Base-by-base conservation (phyloP, 2,888 invertebrate species). In the Idaea aversata region DNA sequence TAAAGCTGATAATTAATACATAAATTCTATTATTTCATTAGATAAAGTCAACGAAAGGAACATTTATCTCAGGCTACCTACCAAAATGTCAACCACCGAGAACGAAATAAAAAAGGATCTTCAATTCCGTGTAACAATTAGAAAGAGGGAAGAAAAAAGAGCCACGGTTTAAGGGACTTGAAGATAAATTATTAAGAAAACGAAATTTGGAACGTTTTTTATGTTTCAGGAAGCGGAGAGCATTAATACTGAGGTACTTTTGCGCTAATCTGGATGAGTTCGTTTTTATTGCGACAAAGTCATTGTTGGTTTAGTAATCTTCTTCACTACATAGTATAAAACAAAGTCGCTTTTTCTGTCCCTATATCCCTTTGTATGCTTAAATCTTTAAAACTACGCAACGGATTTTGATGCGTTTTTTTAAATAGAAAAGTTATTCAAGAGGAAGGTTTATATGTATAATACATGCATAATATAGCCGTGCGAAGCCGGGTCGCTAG, bases 131-230 rank as follows among this genome's bases (percentile, higher is more conserved):
- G 85, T 85, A 79, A 85, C 85, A 85, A 85, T 86, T 86, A 87
- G 82, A 80, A 74, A 74, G 73, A 71, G 76, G 69, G 74, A 75
- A 76, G 75, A 80, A 82, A 25, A 85, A 84, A 84, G 77, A 47
- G 47, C 6, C 7, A 78, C 59, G 71, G 69, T 68, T 68, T 68
- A 70, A 79, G 75, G 74, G 77, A 74, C 70, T 75, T 75, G 73
- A 77, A 82, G 80, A 86, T 86, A 87, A 85, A 86, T 87, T 86
- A 84, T 82, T 83, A 81, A 82, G 77, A 75, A 83, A 83, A 85
- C 83, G 81, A 86, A 86, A 77, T 84, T 84, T 82, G 72, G 68
- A 71, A 71, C 73, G 74, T 79, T 85, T 83, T 25, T 84, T 82
- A 79, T 74, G 79, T 79, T 74, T 75, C 75, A 72, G 73, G 75